phyloP scores from a whole-genome alignment of 1,140 invertebrate species.

The Zaprionus taronus region DNA sequence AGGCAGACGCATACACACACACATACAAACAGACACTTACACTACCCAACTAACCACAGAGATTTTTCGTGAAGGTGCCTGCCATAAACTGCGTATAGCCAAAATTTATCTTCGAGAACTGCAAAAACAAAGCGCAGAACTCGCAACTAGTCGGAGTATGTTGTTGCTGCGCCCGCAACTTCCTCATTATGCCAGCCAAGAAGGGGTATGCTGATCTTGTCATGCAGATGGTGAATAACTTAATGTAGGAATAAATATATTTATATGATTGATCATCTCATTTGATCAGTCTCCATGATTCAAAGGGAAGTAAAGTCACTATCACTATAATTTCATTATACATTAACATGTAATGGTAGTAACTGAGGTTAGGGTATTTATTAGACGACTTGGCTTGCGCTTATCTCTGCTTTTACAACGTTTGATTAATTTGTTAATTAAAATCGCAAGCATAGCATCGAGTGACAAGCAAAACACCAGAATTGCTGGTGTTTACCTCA shows the following conservation, averaged over 20 bases:
- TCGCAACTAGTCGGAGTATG: constrained; percentile 4
- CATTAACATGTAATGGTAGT: no score
- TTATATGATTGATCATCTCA: no score
- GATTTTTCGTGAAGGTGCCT: constrained; percentile 75
- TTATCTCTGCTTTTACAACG: constrained; percentile 3
- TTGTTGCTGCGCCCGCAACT: background rate
- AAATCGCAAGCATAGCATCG: constrained; percentile 50
- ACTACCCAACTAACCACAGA: constrained; percentile 50
- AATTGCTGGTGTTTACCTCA: constrained; percentile 16
- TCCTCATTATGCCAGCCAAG: background rate
- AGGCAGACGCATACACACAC: constrained; percentile 25
- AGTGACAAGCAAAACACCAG: constrained; percentile 19
- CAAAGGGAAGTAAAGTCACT: no score
- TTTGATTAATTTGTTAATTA: constrained; percentile 81
- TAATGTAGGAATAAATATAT: no score
- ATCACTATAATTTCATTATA: no score
- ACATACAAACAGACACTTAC: background rate
- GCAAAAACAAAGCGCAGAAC: constrained; percentile 3
- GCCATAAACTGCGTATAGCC: constrained; percentile 58
- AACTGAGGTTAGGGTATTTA: background rate
- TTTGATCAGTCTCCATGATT: no score
- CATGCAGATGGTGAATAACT: background rate
- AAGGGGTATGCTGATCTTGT: background rate
- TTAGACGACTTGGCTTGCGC: background rate
- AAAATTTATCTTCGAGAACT: constrained; percentile 66